A percentile compares a stretch with the other conserved stretches of the same genome.
Evolutionary conservation across 2,797 vertebrate genomes (phyloP).

Genomic region (Phataginus tetradactyla): DNA sequence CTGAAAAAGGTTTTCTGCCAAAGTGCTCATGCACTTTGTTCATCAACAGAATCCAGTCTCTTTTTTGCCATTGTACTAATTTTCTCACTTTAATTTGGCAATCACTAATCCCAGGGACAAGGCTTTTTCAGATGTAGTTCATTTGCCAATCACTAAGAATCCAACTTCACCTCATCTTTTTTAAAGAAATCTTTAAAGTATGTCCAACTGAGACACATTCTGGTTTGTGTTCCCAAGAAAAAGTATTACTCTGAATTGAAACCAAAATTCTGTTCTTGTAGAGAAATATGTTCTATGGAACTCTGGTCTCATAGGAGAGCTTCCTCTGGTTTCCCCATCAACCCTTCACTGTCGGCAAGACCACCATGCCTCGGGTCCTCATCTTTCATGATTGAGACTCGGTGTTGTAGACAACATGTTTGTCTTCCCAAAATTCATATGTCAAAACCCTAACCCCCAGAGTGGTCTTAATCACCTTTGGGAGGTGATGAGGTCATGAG

Average conservation of each 20-base stretch:
- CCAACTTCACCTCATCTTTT: background rate
- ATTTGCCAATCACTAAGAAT: background rate
- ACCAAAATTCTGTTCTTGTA: background rate
- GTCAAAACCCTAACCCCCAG: background rate
- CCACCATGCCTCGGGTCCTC: rapidly evolving
- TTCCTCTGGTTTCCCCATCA: background rate
- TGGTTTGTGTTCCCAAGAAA: background rate
- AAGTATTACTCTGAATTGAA: background rate
- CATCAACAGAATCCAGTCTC: background rate
- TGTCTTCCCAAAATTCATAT: background rate
- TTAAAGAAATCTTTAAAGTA: background rate
- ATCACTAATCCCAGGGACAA: too few relatives aligned
- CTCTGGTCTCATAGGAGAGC: background rate
- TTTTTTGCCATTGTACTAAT: background rate
- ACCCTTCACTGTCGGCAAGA: background rate
- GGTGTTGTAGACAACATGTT: background rate
- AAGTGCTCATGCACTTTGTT: background rate
- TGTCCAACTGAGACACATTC: background rate
- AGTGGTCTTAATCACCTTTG: background rate
- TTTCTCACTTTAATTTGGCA: background rate
- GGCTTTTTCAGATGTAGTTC: background rate
- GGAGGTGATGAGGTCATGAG: background rate
- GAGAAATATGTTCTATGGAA: background rate
- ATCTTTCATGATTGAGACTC: background rate
- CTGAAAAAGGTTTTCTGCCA: too few relatives aligned